phyloP scores from a whole-genome alignment of 2,113 vertebrate species.

The Deroptyus accipitrinus region DNA sequence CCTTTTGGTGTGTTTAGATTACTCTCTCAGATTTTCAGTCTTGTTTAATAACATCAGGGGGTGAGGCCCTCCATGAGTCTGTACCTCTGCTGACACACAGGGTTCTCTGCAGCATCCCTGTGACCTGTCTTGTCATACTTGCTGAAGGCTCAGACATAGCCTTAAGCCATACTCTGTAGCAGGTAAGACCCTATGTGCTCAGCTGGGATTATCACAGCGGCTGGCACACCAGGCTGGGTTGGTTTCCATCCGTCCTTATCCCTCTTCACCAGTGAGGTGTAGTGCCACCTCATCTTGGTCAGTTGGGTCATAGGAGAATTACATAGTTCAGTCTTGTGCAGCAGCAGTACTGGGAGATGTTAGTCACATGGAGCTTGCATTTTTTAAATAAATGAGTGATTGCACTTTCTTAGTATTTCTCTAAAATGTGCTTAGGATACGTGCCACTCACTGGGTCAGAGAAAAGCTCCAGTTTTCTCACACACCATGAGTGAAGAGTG shows the following conservation, averaged over 20 bases:
- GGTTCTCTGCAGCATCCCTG: background rate
- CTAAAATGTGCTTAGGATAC: background rate
- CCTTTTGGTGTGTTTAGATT: background rate
- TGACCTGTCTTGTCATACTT: background rate
- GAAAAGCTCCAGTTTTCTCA: background rate
- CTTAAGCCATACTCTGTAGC: background rate
- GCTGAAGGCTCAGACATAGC: background rate
- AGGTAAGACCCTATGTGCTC: background rate
- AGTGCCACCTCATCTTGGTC: background rate
- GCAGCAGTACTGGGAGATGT: background rate
- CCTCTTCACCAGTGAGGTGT: fast-evolving
- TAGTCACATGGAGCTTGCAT: background rate
- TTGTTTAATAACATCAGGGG: background rate
- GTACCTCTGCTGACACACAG: background rate
- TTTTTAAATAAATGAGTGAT: background rate
- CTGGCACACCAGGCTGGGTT: background rate
- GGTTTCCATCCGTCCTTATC: background rate
- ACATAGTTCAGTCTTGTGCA: background rate
- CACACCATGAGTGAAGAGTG: fast-evolving
- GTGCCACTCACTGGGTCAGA: background rate
- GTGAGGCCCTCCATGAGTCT: background rate
- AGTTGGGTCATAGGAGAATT: background rate
- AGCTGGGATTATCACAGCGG: background rate
- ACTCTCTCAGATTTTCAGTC: background rate
- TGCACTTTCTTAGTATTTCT: background rate